Conservation (phyloP, 2,113 vertebrate genomes). For the Cochlearius cochlearius region DNA sequence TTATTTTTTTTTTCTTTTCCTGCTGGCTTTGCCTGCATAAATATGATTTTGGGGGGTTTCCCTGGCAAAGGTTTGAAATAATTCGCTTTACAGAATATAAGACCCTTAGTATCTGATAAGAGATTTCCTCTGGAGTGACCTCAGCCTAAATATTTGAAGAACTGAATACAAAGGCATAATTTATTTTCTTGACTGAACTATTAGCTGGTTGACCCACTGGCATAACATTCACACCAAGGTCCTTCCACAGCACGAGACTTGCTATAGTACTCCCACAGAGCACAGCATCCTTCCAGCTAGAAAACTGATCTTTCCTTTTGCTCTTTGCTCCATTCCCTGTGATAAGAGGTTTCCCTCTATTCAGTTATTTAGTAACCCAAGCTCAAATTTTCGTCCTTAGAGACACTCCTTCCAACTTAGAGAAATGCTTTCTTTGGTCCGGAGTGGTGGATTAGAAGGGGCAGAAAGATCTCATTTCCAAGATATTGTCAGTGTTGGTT, state of each 20-base stretch:
- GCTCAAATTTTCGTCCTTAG: background rate
- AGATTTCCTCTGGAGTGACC: background rate
- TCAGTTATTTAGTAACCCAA: slow-evolving; percentile 25
- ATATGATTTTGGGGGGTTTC: background rate
- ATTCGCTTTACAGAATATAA: background rate
- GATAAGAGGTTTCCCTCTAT: slow-evolving; percentile 19
- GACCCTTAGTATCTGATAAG: background rate
- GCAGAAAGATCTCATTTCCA: background rate
- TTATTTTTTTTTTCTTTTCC: background rate
- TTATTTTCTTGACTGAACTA: background rate
- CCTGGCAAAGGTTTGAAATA: background rate
- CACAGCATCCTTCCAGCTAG: background rate
- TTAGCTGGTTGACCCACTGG: background rate
- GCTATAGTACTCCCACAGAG: background rate
- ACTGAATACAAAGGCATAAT: background rate
- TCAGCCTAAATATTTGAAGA: slow-evolving; percentile 27
- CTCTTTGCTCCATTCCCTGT: background rate
- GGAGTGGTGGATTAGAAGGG: background rate
- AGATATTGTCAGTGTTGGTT: background rate
- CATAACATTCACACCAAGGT: background rate
- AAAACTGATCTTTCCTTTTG: slow-evolving; percentile 1
- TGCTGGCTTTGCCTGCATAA: background rate
- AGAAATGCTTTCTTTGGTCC: background rate
- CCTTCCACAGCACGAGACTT: background rate
- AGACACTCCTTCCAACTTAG: background rate